A percentile compares a stretch with the other conserved stretches of the same genome.
phyloP scores from a whole-genome alignment of 2,797 vertebrate genomes.

The Meriones psammophilus region DNA sequence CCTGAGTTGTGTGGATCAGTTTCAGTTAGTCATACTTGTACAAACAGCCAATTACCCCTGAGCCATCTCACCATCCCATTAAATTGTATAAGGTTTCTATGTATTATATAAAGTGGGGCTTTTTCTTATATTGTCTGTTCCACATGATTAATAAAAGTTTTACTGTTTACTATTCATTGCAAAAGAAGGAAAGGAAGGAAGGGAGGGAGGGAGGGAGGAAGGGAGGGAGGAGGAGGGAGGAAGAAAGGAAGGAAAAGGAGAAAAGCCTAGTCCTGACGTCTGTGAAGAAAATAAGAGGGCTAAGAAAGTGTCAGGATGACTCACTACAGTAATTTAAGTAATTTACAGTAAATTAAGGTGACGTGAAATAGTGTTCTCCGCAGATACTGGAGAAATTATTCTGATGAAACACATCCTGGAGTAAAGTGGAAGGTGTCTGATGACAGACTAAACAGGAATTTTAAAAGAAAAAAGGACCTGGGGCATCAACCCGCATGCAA shows the following conservation, averaged over 20 bases:
- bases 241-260: too few relatives aligned
- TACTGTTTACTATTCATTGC: conserved; percentile 12
- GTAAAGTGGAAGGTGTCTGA: conserved; percentile 40
- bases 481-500: too few relatives aligned
- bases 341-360: neutral
- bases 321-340: neutral
- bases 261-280: neutral
- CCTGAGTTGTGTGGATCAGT: neutral
- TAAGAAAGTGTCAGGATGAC: neutral
- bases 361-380: neutral
- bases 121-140: neutral
- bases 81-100: neutral
- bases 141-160: conserved; percentile 1
- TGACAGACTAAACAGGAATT: conserved; percentile 7
- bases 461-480: neutral
- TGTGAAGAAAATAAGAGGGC: neutral
- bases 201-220: too few relatives aligned
- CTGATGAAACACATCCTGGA: neutral
- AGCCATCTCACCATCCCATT: neutral
- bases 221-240: neutral
- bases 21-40: neutral
- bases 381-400: conserved; percentile 8
- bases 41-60: neutral
- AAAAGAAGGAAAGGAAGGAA: neutral
- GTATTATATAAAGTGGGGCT: neutral